Base-by-base conservation (phyloP, 1,140 invertebrate species). In the Lasioglossum baleicum region DNA sequence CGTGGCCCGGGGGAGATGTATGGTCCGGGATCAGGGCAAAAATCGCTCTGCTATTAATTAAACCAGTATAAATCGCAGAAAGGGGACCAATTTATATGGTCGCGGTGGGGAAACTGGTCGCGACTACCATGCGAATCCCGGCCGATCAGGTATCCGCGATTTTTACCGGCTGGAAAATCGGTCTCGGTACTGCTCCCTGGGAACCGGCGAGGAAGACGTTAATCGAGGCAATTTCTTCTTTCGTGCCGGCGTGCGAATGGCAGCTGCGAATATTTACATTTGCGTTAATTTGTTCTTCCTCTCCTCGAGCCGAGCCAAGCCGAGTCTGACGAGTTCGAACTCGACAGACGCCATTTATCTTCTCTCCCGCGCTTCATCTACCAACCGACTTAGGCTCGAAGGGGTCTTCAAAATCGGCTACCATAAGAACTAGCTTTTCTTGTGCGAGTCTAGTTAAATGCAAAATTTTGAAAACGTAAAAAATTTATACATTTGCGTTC, bases 191-290 rank as follows among this genome's bases (percentile, higher is more conserved):
- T 2, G 56, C 51, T 6, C 15, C 35, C 11, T 13, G 15, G n/a
- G 51, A 42, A 44, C 64, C 20, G 35, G 7, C 31, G 65, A 76
- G 75, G 66, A 58, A 48, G 67, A 76, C 65, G 70, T 75, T 68
- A 64, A 85, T 83, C 83, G 69, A 48, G 44, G 75, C 40, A 75
- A 64, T 78, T 78, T 85, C 78, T 79, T 61, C n/a, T 51, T 44
- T 31, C 74, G 53, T 17, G 31, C 8, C 44, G n/a, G 44, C 58
- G 42, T 56, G 20, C 31, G 44, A 40, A 71, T 60, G 7, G 61
- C 79, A 75, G 60, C 71, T 80, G 71, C 58, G 56, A 53, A 67
- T 80, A 84, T 53, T 84, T 76, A 61, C 61, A 42, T 58, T 61
- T 40, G 53, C 58, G 71, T 26, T 73, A 79, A 79, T 79, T 79